Percentiles rank a stretch among this genome's conserved stretches.
Evolutionary conservation across 2,888 invertebrate genomes (phyloP).

Genomic region (Nemoura dubitans): DNA sequence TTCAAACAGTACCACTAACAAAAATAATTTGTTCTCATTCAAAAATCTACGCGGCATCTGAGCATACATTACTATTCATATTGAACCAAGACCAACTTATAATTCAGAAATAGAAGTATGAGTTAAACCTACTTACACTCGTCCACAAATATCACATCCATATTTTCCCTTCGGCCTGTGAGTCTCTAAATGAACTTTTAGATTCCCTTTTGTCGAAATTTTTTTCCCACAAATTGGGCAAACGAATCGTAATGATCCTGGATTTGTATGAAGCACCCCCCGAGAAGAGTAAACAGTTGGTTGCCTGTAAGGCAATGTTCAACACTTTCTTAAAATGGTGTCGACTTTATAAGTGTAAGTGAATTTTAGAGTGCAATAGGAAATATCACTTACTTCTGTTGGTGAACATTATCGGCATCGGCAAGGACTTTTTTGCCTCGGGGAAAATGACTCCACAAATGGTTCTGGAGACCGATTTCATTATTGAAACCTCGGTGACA

Average conservation of each 20-base stretch:
- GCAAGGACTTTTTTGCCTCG: slow-evolving; percentile 57
- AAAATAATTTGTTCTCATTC: not conserved
- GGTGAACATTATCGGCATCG: slow-evolving; percentile 53
- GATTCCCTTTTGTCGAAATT: slow-evolving; percentile 70
- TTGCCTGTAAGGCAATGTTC: slow-evolving; percentile 44
- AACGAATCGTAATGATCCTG: slow-evolving; percentile 56
- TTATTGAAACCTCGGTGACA: slow-evolving; percentile 67
- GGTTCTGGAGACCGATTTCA: slow-evolving; percentile 69
- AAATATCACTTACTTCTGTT: slow-evolving; percentile 45
- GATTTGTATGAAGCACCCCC: slow-evolving; percentile 55
- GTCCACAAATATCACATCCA: slow-evolving; percentile 71
- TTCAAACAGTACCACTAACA: not conserved
- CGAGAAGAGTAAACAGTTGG: slow-evolving; percentile 55
- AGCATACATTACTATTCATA: not conserved
- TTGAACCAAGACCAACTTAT: not conserved
- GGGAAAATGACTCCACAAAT: slow-evolving; percentile 68
- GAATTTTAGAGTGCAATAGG: not conserved
- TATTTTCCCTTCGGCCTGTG: slow-evolving; percentile 72
- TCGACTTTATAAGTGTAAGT: not conserved
- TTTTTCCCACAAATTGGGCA: slow-evolving; percentile 71
- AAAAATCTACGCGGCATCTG: not conserved
- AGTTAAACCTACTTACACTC: slow-evolving; percentile 66
- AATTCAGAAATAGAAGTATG: not conserved
- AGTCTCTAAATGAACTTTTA: slow-evolving; percentile 71
- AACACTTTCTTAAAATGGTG: not conserved